A percentile compares a stretch with the other conserved stretches of the same genome.
Conservation (phyloP, 2,888 invertebrate species). For the Byasa hedistus region DNA sequence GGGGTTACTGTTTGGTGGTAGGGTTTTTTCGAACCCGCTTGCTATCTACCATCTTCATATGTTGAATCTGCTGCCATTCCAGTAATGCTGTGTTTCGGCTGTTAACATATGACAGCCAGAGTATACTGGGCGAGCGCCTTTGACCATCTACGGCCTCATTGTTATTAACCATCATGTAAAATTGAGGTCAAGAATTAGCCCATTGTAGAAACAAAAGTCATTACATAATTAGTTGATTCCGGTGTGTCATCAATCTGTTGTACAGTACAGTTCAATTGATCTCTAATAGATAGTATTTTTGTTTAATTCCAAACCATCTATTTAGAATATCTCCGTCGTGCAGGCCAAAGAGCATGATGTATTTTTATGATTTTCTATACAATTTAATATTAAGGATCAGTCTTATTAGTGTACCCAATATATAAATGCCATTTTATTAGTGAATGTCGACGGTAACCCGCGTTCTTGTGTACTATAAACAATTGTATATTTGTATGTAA, state of each 20-base stretch:
- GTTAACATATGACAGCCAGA: too few relatives aligned
- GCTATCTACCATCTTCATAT: too few relatives aligned
- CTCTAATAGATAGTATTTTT: slow-evolving; percentile 69
- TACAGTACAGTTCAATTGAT: slow-evolving; percentile 67
- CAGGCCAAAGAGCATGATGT: slow-evolving; percentile 80
- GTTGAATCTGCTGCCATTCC: too few relatives aligned
- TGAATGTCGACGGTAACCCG: slow-evolving; percentile 68
- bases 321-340: slow-evolving; percentile 72
- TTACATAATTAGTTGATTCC: slow-evolving; percentile 42
- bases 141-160: too few relatives aligned
- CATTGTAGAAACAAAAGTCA: slow-evolving; percentile 6
- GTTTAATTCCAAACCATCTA: slow-evolving; percentile 57
- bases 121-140: too few relatives aligned
- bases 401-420: slow-evolving; percentile 65
- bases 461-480: slow-evolving; percentile 74
- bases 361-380: slow-evolving; percentile 75
- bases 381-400: slow-evolving; percentile 68
- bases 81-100: too few relatives aligned
- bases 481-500: slow-evolving; percentile 78
- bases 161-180: too few relatives aligned
- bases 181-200: too few relatives aligned
- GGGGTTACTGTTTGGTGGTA: too few relatives aligned
- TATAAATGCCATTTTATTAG: slow-evolving; percentile 77
- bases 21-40: too few relatives aligned
- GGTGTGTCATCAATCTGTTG: slow-evolving; percentile 44